Percentiles rank a stretch among this genome's conserved stretches.
phyloP scores from a whole-genome alignment of 2,113 vertebrate species.

The Rhipidura dahli region DNA sequence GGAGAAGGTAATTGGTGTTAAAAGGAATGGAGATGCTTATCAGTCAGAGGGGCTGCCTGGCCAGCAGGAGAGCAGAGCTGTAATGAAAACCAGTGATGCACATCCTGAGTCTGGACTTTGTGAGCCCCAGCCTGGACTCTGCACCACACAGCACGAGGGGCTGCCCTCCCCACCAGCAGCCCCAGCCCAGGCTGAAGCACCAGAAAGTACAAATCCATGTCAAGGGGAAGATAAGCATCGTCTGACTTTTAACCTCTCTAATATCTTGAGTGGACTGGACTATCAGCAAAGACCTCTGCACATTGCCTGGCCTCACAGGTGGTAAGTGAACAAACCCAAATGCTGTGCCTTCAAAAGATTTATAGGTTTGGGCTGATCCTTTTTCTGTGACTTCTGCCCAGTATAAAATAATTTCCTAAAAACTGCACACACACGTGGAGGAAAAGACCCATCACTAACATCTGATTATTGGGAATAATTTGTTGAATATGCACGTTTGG shows the following conservation, averaged over 20 bases:
- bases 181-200: not conserved
- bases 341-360: not conserved
- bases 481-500: not conserved
- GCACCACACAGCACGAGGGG: constrained; percentile 24
- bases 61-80: constrained; percentile 13
- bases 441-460: not conserved
- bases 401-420: not conserved
- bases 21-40: constrained; percentile 9
- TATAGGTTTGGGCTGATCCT: not conserved
- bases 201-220: constrained; percentile 50
- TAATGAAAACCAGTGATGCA: constrained; percentile 20
- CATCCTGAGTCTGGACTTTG: not conserved
- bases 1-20: constrained; percentile 39
- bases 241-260: constrained; percentile 37
- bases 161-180: constrained; percentile 1
- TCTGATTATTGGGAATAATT: constrained; percentile 25
- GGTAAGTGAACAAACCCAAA: constrained; percentile 74
- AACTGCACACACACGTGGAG: not conserved
- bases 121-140: constrained; percentile 15
- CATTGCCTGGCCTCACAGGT: constrained; percentile 86
- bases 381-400: not conserved
- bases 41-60: not conserved
- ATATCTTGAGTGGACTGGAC: constrained; percentile 12
- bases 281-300: constrained; percentile 75
- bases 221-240: constrained; percentile 42